Percentiles rank a stretch among this genome's conserved stretches.
Evolutionary conservation across 2,113 vertebrate species (phyloP).

Genomic region (Ictalurus punctatus): DNA sequence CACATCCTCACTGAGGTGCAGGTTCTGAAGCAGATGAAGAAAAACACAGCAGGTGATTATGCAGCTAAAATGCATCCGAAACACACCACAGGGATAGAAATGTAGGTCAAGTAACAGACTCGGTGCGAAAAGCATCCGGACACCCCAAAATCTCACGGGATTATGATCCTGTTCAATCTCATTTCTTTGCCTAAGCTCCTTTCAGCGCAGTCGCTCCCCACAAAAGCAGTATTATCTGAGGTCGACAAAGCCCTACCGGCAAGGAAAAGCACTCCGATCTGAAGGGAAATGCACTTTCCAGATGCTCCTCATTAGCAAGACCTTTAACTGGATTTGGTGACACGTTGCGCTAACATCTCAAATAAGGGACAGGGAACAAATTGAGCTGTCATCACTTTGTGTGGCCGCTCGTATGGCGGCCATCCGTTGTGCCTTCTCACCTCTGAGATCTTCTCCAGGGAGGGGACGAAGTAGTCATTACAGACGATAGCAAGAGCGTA

Average conservation of each 20-base stretch:
- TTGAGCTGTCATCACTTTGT: slow-evolving; percentile 32
- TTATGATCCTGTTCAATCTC: slow-evolving; percentile 18
- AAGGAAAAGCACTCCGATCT: neutral
- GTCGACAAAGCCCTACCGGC: neutral
- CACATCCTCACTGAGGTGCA: slow-evolving; percentile 78
- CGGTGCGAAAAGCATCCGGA: neutral
- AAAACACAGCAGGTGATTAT: slow-evolving; percentile 16
- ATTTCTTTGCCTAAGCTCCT: slow-evolving; percentile 43
- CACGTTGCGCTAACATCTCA: slow-evolving; percentile 8
- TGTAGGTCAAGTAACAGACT: neutral
- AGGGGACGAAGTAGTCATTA: slow-evolving; percentile 79
- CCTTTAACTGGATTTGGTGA: slow-evolving; percentile 31
- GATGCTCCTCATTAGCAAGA: slow-evolving; percentile 19
- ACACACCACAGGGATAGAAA: neutral
- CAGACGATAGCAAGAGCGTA: slow-evolving; percentile 78
- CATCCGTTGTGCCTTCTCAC: slow-evolving; percentile 58
- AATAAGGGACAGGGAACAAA: slow-evolving; percentile 11
- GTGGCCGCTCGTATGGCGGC: neutral
- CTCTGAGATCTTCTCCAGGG: slow-evolving; percentile 80
- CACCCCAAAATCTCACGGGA: slow-evolving; percentile 26
- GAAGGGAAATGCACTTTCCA: neutral
- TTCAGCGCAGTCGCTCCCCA: slow-evolving; percentile 2
- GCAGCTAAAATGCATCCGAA: neutral
- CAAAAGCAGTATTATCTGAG: slow-evolving; percentile 18
- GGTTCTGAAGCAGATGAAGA: slow-evolving; percentile 64